Evolutionary conservation across 2,888 invertebrate genomes (phyloP).

Genomic region (Tetheella fluctuosa): DNA sequence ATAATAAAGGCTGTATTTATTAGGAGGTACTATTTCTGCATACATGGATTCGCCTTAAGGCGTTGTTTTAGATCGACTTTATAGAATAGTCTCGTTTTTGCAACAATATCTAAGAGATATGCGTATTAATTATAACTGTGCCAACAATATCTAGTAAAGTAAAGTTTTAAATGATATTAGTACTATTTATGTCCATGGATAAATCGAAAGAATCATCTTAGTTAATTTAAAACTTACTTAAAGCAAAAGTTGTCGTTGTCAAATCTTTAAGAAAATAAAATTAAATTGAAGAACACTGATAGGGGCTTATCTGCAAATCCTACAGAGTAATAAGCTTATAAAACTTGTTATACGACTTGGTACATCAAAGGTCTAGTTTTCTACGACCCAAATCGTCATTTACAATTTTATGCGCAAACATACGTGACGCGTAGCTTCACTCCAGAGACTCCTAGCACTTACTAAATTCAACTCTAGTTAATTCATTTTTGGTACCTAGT

Average conservation of each 20-base stretch:
- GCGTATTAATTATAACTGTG: no score
- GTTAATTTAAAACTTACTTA: no score
- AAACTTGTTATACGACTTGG: not conserved
- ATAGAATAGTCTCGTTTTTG: not conserved
- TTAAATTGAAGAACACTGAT: not conserved
- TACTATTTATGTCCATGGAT: no score
- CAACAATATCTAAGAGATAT: no score
- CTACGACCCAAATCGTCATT: constrained; percentile 26
- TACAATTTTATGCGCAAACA: constrained; percentile 39
- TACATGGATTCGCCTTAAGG: no score
- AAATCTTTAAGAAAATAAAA: not conserved
- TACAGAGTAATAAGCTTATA: not conserved
- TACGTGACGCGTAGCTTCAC: constrained; percentile 33
- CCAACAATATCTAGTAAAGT: no score
- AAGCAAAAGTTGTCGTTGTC: no score
- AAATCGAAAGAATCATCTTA: no score
- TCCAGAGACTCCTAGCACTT: not conserved
- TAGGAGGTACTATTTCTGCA: not conserved
- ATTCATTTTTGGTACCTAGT: not conserved
- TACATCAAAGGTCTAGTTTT: constrained; percentile 20
- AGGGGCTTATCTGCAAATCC: not conserved
- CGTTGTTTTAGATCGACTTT: not conserved
- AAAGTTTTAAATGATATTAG: no score
- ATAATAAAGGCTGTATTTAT: not conserved
- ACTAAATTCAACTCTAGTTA: not conserved